These are phyloP conservation scores for Chelon auratus DNA, from an alignment of 2,797 vertebrate species.

Conservation along the genomic window DNA sequence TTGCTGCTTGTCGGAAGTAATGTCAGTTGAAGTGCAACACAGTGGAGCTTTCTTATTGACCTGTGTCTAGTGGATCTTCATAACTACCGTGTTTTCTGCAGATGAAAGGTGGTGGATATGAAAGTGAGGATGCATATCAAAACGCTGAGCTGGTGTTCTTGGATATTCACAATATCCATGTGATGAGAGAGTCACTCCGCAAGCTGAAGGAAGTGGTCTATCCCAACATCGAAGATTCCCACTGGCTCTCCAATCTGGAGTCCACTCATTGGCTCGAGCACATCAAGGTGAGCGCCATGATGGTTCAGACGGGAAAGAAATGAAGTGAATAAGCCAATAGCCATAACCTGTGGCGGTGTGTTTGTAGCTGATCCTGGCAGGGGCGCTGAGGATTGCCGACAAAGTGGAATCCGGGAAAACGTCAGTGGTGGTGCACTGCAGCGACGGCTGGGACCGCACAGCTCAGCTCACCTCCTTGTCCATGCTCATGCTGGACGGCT, in stretches of 20 bases:
- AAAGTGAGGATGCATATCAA: constrained; percentile 98
- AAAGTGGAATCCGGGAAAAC: constrained; percentile 97
- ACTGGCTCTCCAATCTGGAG: constrained; percentile 97
- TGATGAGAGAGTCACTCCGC: constrained; percentile 96
- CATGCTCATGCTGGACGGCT: constrained; percentile 95
- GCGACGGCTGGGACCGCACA: constrained; percentile 97
- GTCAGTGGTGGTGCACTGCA: constrained; percentile 96
- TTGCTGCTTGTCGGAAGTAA: not conserved
- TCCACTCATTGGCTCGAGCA: constrained; percentile 99
- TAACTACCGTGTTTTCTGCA: constrained; percentile 52
- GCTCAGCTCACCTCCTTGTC: constrained; percentile 94
- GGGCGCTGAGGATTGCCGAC: constrained; percentile 95
- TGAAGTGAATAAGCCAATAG: too few relatives aligned
- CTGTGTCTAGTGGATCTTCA: not conserved
- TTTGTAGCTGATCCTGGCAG: constrained; percentile 91
- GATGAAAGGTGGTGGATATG: constrained; percentile 98
- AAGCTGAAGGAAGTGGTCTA: constrained; percentile 97
- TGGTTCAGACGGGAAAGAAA: not conserved
- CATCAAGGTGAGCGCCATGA: constrained; percentile 89
- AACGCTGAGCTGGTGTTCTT: constrained; percentile 97
- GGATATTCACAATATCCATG: constrained; percentile 98
- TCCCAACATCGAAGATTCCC: constrained; percentile 95
- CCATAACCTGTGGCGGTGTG: not conserved
- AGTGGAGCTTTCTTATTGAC: not conserved
- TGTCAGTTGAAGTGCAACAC: not conserved